Percentiles rank a stretch among this genome's conserved stretches.
phyloP scores from a whole-genome alignment of 2,888 invertebrate genomes.

The Ochlodes sylvanus region DNA sequence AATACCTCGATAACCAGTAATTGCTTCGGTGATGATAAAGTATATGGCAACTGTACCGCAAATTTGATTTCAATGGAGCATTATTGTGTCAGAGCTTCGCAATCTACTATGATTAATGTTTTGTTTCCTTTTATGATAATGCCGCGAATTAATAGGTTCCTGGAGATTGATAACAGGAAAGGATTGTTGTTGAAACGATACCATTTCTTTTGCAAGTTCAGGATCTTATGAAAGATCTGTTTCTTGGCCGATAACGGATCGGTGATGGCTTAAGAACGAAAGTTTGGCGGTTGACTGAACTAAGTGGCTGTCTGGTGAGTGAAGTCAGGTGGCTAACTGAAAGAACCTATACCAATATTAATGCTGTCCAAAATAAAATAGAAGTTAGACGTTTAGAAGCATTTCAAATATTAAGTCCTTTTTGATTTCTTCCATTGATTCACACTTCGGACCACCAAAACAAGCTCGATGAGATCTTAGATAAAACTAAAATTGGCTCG shows the following conservation, averaged over 20 bases:
- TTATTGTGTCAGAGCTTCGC: slow-evolving; percentile 9
- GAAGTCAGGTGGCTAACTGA: too few relatives aligned
- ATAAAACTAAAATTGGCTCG: slow-evolving; percentile 14
- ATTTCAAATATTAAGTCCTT: too few relatives aligned
- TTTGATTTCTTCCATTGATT: too few relatives aligned
- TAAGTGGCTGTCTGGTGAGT: too few relatives aligned
- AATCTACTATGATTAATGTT: background rate
- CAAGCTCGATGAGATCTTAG: background rate
- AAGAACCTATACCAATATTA: too few relatives aligned
- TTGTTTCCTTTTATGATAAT: slow-evolving; percentile 4
- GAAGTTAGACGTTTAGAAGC: too few relatives aligned
- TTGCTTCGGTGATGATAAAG: slow-evolving; percentile 9
- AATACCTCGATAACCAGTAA: slow-evolving; percentile 4
- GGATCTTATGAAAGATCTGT: too few relatives aligned
- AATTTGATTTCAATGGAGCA: slow-evolving; percentile 13
- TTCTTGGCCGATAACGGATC: too few relatives aligned
- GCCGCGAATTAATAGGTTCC: background rate
- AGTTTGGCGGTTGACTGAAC: too few relatives aligned
- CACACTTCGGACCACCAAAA: background rate
- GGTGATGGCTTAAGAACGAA: too few relatives aligned
- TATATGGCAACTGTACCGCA: background rate
- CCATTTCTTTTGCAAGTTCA: too few relatives aligned
- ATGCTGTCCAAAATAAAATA: too few relatives aligned
- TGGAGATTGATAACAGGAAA: background rate
- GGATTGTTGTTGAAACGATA: background rate